A percentile compares a stretch with the other conserved stretches of the same genome.
Conservation (phyloP, 2,113 vertebrate species). For the Pterocles orientalis region DNA sequence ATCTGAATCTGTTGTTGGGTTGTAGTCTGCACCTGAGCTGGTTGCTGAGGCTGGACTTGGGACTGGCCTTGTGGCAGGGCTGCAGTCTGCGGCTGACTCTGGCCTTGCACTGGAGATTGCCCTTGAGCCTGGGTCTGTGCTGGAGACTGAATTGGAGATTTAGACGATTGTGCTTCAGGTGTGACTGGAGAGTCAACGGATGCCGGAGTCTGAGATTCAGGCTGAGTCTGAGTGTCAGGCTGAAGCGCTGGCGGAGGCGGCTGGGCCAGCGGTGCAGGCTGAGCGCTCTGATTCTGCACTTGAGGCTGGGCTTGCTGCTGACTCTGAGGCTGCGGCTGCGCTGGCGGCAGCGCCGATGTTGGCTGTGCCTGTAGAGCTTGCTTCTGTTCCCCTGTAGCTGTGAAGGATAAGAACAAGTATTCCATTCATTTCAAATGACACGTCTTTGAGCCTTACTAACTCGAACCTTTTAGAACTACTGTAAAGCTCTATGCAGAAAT, state of each 20-base stretch:
- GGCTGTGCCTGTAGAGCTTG: slow-evolving; percentile 55
- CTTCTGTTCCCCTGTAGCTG: slow-evolving; percentile 75
- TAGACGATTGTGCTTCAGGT: slow-evolving; percentile 68
- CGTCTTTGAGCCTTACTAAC: accelerated
- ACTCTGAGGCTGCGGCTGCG: slow-evolving; percentile 43
- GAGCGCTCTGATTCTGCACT: slow-evolving; percentile 68
- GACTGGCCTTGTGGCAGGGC: slow-evolving; percentile 71
- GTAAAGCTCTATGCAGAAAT: not conserved
- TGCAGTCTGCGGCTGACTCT: slow-evolving; percentile 60
- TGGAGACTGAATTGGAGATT: slow-evolving; percentile 70
- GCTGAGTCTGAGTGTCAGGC: slow-evolving; percentile 61
- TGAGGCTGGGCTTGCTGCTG: slow-evolving; percentile 74
- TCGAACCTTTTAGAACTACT: not conserved
- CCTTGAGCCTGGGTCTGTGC: slow-evolving; percentile 78
- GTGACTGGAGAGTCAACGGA: slow-evolving; percentile 31
- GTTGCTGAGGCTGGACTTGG: slow-evolving; percentile 73
- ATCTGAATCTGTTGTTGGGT: slow-evolving; percentile 67
- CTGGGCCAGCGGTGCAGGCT: slow-evolving; percentile 60
- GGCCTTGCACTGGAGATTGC: slow-evolving; percentile 64
- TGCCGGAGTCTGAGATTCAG: slow-evolving; percentile 56
- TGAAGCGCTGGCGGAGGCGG: slow-evolving; percentile 48
- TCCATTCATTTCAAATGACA: not conserved
- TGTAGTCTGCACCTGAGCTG: slow-evolving; percentile 75
- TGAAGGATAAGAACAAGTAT: slow-evolving; percentile 13
- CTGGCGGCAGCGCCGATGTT: not conserved